Conservation (phyloP, 1,140 invertebrate species). For the Magallana angulata region DNA sequence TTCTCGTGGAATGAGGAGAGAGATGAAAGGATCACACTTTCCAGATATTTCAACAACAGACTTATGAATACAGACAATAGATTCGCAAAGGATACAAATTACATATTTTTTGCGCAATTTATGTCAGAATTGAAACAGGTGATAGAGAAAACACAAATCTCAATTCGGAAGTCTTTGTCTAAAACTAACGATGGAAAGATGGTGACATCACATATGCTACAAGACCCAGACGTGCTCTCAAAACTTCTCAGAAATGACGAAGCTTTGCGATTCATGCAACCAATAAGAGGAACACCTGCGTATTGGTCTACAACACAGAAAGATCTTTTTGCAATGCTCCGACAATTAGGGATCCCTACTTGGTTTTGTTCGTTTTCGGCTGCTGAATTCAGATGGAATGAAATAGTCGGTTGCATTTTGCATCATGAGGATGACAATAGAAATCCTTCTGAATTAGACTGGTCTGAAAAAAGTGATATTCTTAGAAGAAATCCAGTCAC, state of each 20-base stretch:
- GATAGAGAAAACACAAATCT: slow-evolving; percentile 16
- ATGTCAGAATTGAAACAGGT: slow-evolving; percentile 41
- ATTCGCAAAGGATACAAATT: slow-evolving; percentile 35
- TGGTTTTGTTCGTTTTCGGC: no score
- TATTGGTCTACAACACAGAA: background rate
- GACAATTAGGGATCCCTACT: no score
- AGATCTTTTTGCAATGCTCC: no score
- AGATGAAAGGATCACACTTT: no score
- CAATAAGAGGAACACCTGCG: slow-evolving; percentile 53
- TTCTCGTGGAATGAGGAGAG: no score
- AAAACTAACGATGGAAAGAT: background rate
- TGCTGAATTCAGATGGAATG: slow-evolving; percentile 51
- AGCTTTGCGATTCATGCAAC: slow-evolving; percentile 55
- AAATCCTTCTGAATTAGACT: no score
- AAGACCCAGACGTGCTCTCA: slow-evolving; percentile 14
- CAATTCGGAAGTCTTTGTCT: slow-evolving; percentile 25
- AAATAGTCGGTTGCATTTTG: slow-evolving; percentile 46
- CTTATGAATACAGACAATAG: slow-evolving; percentile 43
- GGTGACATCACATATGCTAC: slow-evolving; percentile 38
- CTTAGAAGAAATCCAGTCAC: slow-evolving; percentile 40
- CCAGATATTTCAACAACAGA: no score
- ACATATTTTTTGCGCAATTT: slow-evolving; percentile 47
- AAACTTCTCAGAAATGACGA: slow-evolving; percentile 51
- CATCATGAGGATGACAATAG: slow-evolving; percentile 1
- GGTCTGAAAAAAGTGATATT: background rate